Evolutionary conservation across 2,797 vertebrate species (phyloP), one percentile per base, ranked within the genome.

Genomic region (Phoeniculus purpureus): DNA sequence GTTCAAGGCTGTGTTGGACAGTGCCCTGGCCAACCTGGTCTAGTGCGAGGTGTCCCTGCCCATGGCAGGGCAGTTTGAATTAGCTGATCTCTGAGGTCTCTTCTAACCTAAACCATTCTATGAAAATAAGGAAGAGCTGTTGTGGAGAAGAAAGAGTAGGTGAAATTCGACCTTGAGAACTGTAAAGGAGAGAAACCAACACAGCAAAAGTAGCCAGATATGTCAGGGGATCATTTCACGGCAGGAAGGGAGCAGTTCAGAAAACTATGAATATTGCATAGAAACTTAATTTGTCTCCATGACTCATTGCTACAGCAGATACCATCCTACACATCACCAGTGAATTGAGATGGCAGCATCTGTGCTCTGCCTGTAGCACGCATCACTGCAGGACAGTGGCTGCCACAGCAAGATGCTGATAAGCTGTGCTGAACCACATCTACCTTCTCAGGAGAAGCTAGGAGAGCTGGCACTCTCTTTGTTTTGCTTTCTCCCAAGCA

Each of bases 391-490:
- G 29, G 34, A 37, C 0, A 0, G 26, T 31, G 48, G 22, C 67
- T 34, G 9, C 26, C 47, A 55, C 29, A 6, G 1, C 3, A 1
- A 62, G 52, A 50, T 47, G 56, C 29, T 31, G 43, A 61, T 13
- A 67, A 58, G 34, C 48, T 70, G 22, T 51, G 25, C 60, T 65
- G 56, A 61, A 29, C 14, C 10, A 8, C 7, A 3, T 3, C 12
- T 12, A 15, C 18, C 15, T 58, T 47, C 56, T 22, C 15, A 7
- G 3, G 25, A 64, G 13, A 51, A 43, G 45, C 13, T 15, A 70
- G 40, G 14, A 73, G 21, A 79, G 21, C 6, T 16, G n/a, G 11
- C 7, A 15, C 4, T 22, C 1, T 0, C 6, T 19, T 2, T 27
- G 29, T 26, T 68, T 58, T 51, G 40, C 31, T 83, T 73, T 64